A percentile compares a stretch with the other conserved stretches of the same genome.
phyloP scores from a whole-genome alignment of 2,113 vertebrate genomes.

The Myrmecobius fasciatus region DNA sequence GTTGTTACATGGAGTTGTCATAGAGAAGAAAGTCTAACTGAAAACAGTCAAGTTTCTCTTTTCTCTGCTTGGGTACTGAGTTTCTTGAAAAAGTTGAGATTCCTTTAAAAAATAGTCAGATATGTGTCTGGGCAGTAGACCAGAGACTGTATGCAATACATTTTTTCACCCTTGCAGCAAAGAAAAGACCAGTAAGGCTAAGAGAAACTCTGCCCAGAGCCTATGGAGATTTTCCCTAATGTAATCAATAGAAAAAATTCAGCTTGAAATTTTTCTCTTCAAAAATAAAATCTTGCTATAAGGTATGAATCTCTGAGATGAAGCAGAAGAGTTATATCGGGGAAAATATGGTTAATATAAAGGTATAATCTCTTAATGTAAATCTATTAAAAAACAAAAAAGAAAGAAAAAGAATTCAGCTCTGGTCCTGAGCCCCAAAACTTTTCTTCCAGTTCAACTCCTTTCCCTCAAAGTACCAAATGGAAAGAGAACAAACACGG shows the following conservation, averaged over 20 bases:
- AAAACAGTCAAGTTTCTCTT: slow-evolving; percentile 33
- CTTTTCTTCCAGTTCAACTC: neutral
- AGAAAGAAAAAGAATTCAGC: neutral
- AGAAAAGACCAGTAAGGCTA: neutral
- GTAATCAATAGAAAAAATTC: neutral
- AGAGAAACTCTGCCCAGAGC: neutral
- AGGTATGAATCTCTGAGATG: neutral
- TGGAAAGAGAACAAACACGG: slow-evolving; percentile 37
- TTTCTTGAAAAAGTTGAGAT: neutral
- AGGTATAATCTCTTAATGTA: neutral
- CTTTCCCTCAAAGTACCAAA: slow-evolving; percentile 29
- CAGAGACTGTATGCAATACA: neutral
- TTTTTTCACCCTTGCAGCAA: neutral
- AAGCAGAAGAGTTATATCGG: neutral
- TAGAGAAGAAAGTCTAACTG: neutral
- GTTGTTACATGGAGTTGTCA: neutral
- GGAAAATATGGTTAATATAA: neutral
- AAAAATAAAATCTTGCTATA: neutral
- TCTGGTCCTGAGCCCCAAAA: neutral
- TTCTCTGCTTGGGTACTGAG: neutral
- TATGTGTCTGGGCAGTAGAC: neutral
- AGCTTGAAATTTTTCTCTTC: neutral
- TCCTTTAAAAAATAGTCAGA: neutral
- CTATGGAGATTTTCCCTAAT: neutral
- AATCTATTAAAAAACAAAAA: neutral